Evolutionary conservation across 2,113 vertebrate genomes (phyloP).

Genomic region (Cephalopholis sonnerati): DNA sequence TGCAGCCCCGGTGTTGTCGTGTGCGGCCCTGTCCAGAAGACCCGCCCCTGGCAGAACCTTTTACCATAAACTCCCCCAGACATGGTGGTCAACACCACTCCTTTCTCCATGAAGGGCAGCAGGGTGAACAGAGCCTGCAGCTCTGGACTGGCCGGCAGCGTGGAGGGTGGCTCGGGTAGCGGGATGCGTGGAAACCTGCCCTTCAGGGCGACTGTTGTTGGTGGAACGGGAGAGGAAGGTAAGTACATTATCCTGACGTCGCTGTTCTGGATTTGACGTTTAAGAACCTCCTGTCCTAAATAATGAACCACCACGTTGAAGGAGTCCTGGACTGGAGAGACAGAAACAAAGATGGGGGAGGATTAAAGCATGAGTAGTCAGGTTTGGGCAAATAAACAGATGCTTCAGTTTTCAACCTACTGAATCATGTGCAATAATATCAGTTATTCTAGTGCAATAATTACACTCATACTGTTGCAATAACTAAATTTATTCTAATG

Average conservation of each 20-base stretch:
- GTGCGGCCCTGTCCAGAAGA: conserved; percentile 88
- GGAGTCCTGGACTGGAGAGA: conserved; percentile 76
- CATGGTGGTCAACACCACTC: conserved; percentile 86
- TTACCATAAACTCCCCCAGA: conserved; percentile 85
- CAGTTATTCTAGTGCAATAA: no score
- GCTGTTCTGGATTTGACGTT: conserved; percentile 70
- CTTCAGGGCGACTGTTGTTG: conserved; percentile 51
- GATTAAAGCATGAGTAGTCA: not conserved
- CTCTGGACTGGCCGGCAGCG: conserved; percentile 67
- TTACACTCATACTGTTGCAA: no score
- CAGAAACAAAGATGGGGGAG: not conserved
- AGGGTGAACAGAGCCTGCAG: conserved; percentile 75
- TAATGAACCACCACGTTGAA: conserved; percentile 86
- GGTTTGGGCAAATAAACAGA: no score
- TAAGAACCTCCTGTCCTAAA: conserved; percentile 78
- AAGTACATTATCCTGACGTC: conserved; percentile 79
- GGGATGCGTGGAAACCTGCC: conserved; percentile 66
- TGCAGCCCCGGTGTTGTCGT: conserved; percentile 31
- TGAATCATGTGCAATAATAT: no score
- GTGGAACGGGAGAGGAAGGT: conserved; percentile 57
- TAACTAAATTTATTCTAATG: no score
- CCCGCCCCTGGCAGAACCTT: conserved; percentile 84
- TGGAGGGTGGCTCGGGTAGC: conserved; percentile 71
- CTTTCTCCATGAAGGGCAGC: conserved; percentile 86
- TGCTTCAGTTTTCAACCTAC: not conserved